Conservation (phyloP, 2,797 vertebrate genomes). For the Tympanoctomys barrerae region DNA sequence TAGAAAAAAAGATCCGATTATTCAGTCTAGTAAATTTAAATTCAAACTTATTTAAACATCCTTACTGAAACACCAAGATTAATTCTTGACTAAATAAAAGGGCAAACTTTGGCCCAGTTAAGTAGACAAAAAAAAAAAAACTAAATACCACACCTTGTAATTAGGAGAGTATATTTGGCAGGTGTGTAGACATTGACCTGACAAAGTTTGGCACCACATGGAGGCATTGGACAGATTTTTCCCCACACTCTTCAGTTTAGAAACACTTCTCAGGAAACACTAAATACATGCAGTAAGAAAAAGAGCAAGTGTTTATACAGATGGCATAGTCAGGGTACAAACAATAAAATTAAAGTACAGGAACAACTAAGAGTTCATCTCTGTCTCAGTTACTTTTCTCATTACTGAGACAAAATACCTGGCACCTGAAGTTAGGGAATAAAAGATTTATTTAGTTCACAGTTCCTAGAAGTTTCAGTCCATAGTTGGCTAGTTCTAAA, state of each 20-base stretch:
- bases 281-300: not conserved
- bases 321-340: not conserved
- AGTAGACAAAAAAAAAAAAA: not conserved
- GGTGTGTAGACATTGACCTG: not conserved
- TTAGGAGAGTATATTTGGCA: not conserved
- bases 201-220: not conserved
- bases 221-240: not conserved
- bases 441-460: not conserved
- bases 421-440: not conserved
- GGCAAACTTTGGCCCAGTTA: not conserved
- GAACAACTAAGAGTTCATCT: not conserved
- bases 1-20: not conserved
- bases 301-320: not conserved
- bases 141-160: not conserved
- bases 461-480: not conserved
- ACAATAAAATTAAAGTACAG: not conserved
- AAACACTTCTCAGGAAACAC: not conserved
- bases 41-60: not conserved
- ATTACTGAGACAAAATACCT: not conserved
- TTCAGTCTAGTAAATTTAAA: not conserved
- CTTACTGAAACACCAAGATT: not conserved
- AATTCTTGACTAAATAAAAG: not conserved
- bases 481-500: not conserved
- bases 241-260: not conserved
- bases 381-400: not conserved